Conservation (phyloP, 2,797 vertebrate genomes). For the Selene dorsalis region DNA sequence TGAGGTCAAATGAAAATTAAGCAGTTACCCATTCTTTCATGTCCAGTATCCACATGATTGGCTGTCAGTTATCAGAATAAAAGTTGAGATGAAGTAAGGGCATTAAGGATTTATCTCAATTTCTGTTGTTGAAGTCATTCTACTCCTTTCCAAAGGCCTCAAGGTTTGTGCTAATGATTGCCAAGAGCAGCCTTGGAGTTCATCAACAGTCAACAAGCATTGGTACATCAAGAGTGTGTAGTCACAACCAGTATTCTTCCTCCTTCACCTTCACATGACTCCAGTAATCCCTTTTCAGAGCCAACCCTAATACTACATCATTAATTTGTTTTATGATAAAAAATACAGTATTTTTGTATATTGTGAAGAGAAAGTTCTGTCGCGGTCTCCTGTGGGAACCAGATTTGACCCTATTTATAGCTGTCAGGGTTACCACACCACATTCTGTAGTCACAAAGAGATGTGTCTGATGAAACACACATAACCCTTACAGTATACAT, state of each 20-base stretch:
- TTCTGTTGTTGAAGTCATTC: slow-evolving; percentile 6
- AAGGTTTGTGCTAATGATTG: slow-evolving; percentile 39
- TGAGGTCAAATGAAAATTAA: slow-evolving; percentile 33
- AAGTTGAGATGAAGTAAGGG: neutral
- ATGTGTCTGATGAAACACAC: slow-evolving; percentile 22
- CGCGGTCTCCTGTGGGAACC: neutral
- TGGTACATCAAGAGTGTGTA: slow-evolving; percentile 30
- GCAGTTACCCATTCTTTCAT: slow-evolving; percentile 6
- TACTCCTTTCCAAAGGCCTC: slow-evolving; percentile 1
- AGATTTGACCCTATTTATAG: slow-evolving; percentile 5
- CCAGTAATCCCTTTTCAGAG: slow-evolving; percentile 5
- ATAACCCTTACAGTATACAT: slow-evolving; percentile 17
- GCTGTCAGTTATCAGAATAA: neutral
- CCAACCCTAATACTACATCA: neutral
- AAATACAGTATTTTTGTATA: slow-evolving; percentile 1
- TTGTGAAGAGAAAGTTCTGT: neutral
- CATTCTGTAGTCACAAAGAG: slow-evolving; percentile 18
- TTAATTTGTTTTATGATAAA: slow-evolving; percentile 3
- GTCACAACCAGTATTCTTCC: neutral
- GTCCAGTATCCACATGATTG: neutral
- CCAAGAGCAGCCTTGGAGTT: slow-evolving; percentile 35
- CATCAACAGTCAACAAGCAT: slow-evolving; percentile 41
- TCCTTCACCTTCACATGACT: slow-evolving; percentile 17
- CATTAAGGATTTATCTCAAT: slow-evolving; percentile 5
- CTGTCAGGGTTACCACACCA: neutral